These are phyloP conservation scores for Lateolabrax maculatus DNA, from an alignment of 2,797 vertebrate species.

Conservation along the genomic window DNA sequence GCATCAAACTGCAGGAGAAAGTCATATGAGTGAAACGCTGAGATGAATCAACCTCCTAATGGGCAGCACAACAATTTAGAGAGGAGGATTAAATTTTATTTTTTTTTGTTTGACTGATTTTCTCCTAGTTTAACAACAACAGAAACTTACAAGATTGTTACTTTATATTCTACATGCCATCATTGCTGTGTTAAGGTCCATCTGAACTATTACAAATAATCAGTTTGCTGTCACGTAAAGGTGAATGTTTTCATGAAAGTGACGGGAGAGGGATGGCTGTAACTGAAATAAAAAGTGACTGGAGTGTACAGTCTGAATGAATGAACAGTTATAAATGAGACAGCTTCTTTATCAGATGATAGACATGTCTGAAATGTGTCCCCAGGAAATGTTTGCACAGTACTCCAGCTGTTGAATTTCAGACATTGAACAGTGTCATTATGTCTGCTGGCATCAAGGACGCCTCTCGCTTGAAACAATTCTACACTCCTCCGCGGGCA, in stretches of 20 bases:
- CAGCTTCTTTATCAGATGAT: conserved; percentile 38
- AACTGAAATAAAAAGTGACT: conserved; percentile 37
- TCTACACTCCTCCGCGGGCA: conserved; percentile 63
- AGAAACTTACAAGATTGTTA: not conserved
- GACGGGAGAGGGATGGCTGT: not conserved
- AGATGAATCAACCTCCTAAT: conserved; percentile 70
- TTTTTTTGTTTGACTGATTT: conserved; percentile 19
- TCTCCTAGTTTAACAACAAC: not conserved
- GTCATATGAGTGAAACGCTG: conserved; percentile 38
- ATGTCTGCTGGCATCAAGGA: conserved; percentile 69
- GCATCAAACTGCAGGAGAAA: conserved; percentile 53
- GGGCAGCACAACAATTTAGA: conserved; percentile 39
- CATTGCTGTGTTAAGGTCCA: not conserved
- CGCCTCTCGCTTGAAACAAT: conserved; percentile 72
- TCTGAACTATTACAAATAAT: conserved; percentile 14
- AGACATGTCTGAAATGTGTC: conserved; percentile 23
- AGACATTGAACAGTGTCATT: conserved; percentile 57
- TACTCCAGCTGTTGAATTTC: conserved; percentile 53
- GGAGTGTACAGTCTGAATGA: not conserved
- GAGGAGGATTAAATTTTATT: conserved; percentile 14
- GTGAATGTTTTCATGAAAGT: conserved; percentile 4
- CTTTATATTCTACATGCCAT: not conserved
- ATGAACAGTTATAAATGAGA: conserved; percentile 19
- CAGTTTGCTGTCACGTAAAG: conserved; percentile 10
- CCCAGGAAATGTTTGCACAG: conserved; percentile 51